These are phyloP conservation scores for Heliconius sara DNA, from an alignment of 2,888 invertebrate species.

Conservation along the genomic window DNA sequence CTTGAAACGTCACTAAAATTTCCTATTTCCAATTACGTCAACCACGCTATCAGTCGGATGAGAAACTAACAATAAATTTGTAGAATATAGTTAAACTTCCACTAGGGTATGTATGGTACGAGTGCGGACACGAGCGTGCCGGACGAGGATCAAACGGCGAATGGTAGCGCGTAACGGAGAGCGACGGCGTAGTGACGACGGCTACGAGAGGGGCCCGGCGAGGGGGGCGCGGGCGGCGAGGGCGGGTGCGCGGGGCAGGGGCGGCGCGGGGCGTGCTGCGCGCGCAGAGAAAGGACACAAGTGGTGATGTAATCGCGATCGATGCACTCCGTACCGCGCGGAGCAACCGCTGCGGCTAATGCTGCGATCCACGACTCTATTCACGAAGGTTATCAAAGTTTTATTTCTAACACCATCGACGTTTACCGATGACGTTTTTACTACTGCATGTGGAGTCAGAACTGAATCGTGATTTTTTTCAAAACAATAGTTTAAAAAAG, in stretches of 20 bases:
- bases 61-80: slow-evolving; percentile 61
- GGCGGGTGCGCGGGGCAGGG: slow-evolving; percentile 59
- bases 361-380: slow-evolving; percentile 46
- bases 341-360: slow-evolving; percentile 58
- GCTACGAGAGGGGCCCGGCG: slow-evolving; percentile 56
- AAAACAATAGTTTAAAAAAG: slow-evolving; percentile 34
- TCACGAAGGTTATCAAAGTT: slow-evolving; percentile 44
- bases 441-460: slow-evolving; percentile 32
- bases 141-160: slow-evolving; percentile 74
- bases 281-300: slow-evolving; percentile 82
- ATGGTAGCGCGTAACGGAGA: slow-evolving; percentile 72
- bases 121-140: slow-evolving; percentile 63
- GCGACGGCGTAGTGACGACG: slow-evolving; percentile 61
- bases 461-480: slow-evolving; percentile 37
- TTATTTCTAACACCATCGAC: slow-evolving; percentile 43
- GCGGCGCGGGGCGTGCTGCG: slow-evolving; percentile 68
- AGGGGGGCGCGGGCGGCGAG: slow-evolving; percentile 42
- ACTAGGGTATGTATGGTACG: slow-evolving; percentile 55
- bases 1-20: slow-evolving; percentile 34
- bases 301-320: slow-evolving; percentile 83
- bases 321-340: slow-evolving; percentile 70
- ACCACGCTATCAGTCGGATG: slow-evolving; percentile 49
- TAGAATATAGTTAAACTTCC: slow-evolving; percentile 57
- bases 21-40: slow-evolving; percentile 19
- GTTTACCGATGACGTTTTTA: slow-evolving; percentile 42